These are phyloP conservation scores for Eristalis arbustorum DNA, from an alignment of 2,888 invertebrate genomes.

Conservation along the genomic window DNA sequence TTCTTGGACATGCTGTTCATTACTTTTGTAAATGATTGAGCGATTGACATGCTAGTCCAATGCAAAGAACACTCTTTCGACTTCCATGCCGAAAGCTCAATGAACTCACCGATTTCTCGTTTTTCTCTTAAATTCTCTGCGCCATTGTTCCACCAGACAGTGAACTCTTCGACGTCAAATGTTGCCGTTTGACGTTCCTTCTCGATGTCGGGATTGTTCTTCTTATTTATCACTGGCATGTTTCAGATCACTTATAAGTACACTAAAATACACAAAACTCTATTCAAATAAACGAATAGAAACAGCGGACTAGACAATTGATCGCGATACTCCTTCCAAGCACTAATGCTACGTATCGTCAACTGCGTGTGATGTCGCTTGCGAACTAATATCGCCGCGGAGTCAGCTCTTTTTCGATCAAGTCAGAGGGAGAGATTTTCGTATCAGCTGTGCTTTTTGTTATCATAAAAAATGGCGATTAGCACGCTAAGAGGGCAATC, in stretches of 20 bases:
- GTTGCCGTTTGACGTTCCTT: constrained; percentile 78
- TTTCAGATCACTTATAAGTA: neutral
- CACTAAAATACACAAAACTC: neutral
- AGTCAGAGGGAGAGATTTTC: neutral
- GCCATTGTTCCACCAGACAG: constrained; percentile 88
- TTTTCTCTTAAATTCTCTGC: constrained; percentile 86
- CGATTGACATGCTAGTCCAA: neutral
- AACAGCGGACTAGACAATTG: too few species aligned
- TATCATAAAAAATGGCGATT: neutral
- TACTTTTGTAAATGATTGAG: neutral
- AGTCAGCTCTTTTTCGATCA: constrained; percentile 15
- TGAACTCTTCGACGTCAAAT: constrained; percentile 87
- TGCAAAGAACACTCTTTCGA: too few species aligned
- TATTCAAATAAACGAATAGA: too few species aligned
- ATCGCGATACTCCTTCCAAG: neutral
- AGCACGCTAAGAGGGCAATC: neutral
- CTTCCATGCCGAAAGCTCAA: neutral
- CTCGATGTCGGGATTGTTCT: constrained; percentile 75
- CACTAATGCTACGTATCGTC: neutral
- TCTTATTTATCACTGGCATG: constrained; percentile 37
- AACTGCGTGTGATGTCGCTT: neutral
- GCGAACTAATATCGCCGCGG: neutral
- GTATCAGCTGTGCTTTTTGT: neutral
- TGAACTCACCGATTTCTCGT: constrained; percentile 76
- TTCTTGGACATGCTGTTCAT: neutral